Evolutionary conservation across 2,888 invertebrate species (phyloP).

Genomic region (Incurvaria masculella): DNA sequence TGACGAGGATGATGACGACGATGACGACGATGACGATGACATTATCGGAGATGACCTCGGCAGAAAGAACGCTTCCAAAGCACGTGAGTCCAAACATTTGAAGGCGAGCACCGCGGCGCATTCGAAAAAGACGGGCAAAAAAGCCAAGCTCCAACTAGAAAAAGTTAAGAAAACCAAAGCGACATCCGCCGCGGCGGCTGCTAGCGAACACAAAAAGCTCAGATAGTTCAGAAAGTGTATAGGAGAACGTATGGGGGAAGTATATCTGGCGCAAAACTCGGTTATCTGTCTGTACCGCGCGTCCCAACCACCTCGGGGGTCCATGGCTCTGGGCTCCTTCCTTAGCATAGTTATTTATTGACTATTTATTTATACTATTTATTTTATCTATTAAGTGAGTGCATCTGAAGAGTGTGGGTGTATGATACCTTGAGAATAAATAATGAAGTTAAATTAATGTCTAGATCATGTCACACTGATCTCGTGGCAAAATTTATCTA

Average conservation of each 20-base stretch:
- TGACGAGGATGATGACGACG: conserved; percentile 65
- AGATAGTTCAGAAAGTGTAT: conserved; percentile 40
- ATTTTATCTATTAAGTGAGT: conserved; percentile 60
- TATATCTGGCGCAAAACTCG: conserved; percentile 19
- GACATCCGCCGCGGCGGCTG: conserved; percentile 42
- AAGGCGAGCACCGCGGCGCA: conserved; percentile 38
- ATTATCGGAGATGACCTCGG: conserved; percentile 63
- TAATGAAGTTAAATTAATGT: conserved; percentile 56
- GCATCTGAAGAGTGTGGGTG: conserved; percentile 52
- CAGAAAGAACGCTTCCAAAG: conserved; percentile 43
- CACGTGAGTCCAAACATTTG: conserved; percentile 85
- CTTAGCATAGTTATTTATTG: conserved; percentile 57
- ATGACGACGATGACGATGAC: conserved; percentile 63
- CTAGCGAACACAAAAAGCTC: conserved; percentile 53
- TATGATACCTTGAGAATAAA: conserved; percentile 37
- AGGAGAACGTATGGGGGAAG: conserved; percentile 22
- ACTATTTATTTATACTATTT: conserved; percentile 57
- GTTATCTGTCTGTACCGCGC: conserved; percentile 30
- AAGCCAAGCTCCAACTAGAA: conserved; percentile 39
- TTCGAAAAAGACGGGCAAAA: conserved; percentile 49
- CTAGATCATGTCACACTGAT: conserved; percentile 58
- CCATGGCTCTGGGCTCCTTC: conserved; percentile 34
- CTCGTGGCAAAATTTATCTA: conserved; percentile 54
- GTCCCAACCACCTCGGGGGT: conserved; percentile 44
- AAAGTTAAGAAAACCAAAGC: conserved; percentile 56